Percentiles rank a stretch among this genome's conserved stretches.
Evolutionary conservation across 2,113 vertebrate species (phyloP).

Genomic region (Columba livia): DNA sequence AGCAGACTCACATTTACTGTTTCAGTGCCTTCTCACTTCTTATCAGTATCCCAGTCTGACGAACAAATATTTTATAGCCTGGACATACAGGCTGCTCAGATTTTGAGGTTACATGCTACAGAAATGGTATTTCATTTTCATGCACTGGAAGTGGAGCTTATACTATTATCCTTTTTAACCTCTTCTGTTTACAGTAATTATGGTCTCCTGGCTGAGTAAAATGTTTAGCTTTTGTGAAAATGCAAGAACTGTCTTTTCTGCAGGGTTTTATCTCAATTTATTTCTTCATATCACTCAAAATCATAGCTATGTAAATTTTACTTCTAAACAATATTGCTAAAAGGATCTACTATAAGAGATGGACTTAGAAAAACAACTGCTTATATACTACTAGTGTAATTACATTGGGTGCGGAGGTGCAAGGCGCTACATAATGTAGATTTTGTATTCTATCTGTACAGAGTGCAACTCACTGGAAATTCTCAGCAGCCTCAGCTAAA

Average conservation of each 20-base stretch:
- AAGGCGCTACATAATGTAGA: neutral
- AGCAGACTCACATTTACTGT: neutral
- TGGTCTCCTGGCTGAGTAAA: neutral
- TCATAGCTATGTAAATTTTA: neutral
- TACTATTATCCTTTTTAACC: neutral
- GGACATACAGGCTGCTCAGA: neutral
- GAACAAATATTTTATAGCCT: neutral
- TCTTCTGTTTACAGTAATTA: neutral
- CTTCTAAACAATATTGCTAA: constrained; percentile 9
- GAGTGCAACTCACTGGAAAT: neutral
- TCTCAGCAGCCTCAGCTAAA: constrained; percentile 4
- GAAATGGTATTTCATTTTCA: neutral
- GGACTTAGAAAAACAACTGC: neutral
- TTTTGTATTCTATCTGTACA: neutral
- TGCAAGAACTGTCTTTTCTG: neutral
- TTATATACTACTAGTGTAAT: neutral
- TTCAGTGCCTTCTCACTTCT: neutral
- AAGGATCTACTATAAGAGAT: constrained; percentile 7
- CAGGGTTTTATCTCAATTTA: neutral
- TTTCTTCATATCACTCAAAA: neutral
- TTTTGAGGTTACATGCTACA: neutral
- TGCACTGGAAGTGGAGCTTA: neutral
- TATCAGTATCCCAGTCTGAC: neutral
- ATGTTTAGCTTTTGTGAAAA: neutral
- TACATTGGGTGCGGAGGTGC: neutral